Evolutionary conservation across 2,888 invertebrate genomes (phyloP), one percentile per base, ranked within the genome.

Genomic region (Cecidostiba fungosa): DNA sequence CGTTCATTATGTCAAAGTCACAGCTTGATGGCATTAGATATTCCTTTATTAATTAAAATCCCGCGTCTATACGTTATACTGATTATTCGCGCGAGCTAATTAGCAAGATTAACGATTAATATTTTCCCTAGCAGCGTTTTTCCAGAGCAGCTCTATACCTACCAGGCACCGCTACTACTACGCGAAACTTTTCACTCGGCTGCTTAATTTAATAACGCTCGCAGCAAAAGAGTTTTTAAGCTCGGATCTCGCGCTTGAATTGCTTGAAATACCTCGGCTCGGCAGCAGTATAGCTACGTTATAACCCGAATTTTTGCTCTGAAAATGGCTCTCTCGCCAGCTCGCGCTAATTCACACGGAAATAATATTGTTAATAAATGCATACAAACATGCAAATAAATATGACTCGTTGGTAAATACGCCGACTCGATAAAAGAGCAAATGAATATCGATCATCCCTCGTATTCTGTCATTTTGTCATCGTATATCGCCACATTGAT

Each of bases 161-260:
- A 43, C 43, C 43, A 10, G 39, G 19, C 54, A 6, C 4, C 19
- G 19, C 3, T 50, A 50, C 50, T 59, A 4, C 29, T 16, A 32
- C 39, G 39, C 39, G 29, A 70, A 82, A 82, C 47, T 85, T 86
- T 88, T 84, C 86, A 73, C 80, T 29, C 70, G 73, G 70, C 74
- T 81, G 81, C 84, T 85, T 87, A 83, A 84, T 87, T 87, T 87
- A 74, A 82, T 82, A 77, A 77, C 19, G 70, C 82, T 26, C 29
- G 19, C 26, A 47, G 62, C 73, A 10, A 73, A 16, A 36, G 72
- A 54, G 80, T 50, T 79, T 79, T 72, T 14, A 54, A 70, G 54
- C 69, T 50, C 26, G 69, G n/a, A 26, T 12, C 43, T 43, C 43
- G 26, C 43, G 70, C 79, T 79, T 70, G 50, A 50, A 69, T 50